These are phyloP conservation scores for Semibalanus balanoides DNA, from an alignment of 1,140 invertebrate genomes.

Conservation along the genomic window DNA sequence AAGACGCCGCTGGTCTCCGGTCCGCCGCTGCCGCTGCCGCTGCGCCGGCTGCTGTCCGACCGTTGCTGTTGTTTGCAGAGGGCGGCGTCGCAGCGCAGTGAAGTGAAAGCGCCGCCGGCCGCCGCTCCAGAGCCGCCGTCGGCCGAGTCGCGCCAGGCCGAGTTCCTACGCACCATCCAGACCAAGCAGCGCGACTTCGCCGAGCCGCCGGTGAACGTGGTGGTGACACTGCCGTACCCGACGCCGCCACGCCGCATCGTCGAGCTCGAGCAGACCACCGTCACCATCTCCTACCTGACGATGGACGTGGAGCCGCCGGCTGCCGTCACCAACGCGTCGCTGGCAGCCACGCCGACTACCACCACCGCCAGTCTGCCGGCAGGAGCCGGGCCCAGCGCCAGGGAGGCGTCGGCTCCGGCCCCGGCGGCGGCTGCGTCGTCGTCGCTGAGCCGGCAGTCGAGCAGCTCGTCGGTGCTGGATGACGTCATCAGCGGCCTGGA, in stretches of 20 bases:
- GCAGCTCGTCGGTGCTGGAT: neutral
- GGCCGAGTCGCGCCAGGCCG: neutral
- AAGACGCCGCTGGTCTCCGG: no score
- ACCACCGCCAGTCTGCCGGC: neutral
- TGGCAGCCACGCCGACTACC: neutral
- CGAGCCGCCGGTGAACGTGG: neutral
- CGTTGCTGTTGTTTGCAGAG: neutral
- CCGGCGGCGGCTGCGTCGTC: no score
- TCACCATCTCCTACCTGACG: neutral
- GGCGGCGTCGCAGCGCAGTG: no score
- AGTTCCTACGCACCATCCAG: neutral
- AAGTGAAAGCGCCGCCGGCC: no score
- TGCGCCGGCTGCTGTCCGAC: neutral
- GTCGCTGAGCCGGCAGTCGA: neutral
- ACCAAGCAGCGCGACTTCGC: neutral
- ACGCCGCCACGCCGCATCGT: neutral
- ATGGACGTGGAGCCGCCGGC: neutral
- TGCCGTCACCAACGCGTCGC: no score
- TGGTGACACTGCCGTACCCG: neutral
- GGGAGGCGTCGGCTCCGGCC: neutral
- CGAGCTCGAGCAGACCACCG: neutral
- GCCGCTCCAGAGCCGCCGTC: no score
- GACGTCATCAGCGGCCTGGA: neutral
- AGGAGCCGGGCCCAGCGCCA: no score
- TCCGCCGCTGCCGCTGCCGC: no score